phyloP scores from a whole-genome alignment of 2,888 invertebrate genomes.

The Stenurella melanura region DNA sequence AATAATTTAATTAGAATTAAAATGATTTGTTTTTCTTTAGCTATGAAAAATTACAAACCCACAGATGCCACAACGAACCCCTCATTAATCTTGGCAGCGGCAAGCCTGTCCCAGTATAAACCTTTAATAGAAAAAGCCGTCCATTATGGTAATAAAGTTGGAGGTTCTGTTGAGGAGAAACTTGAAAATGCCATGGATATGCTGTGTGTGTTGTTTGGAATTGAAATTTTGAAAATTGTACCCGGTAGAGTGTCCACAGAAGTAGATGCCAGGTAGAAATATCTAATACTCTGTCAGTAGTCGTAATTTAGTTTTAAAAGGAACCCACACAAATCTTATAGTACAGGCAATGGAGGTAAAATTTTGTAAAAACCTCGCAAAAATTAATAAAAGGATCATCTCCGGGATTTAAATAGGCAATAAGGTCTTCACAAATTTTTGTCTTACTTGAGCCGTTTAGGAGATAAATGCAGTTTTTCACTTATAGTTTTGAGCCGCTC shows the following conservation, averaged over 20 bases:
- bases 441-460: too few species aligned
- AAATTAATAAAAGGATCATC: too few species aligned
- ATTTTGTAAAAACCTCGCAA: too few species aligned
- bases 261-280: constrained; percentile 89
- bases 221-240: constrained; percentile 97
- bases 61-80: constrained; percentile 99
- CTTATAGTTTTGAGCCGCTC: too few species aligned
- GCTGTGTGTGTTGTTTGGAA: constrained; percentile 95
- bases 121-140: constrained; percentile 93
- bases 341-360: too few species aligned
- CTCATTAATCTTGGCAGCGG: constrained; percentile 95
- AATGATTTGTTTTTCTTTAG: constrained; percentile 74
- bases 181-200: constrained; percentile 92
- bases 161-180: constrained; percentile 82
- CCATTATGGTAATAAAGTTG: constrained; percentile 84
- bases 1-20: too few species aligned
- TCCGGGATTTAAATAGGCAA: too few species aligned
- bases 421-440: too few species aligned
- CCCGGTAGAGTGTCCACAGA: constrained; percentile 98
- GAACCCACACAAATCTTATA: too few species aligned
- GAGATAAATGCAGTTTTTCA: too few species aligned
- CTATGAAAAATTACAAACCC: constrained; percentile 97
- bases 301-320: too few species aligned
- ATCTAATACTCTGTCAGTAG: not conserved
- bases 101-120: constrained; percentile 95